These are phyloP conservation scores for Agriopis aurantiaria DNA, from an alignment of 2,888 invertebrate genomes.

Conservation along the genomic window DNA sequence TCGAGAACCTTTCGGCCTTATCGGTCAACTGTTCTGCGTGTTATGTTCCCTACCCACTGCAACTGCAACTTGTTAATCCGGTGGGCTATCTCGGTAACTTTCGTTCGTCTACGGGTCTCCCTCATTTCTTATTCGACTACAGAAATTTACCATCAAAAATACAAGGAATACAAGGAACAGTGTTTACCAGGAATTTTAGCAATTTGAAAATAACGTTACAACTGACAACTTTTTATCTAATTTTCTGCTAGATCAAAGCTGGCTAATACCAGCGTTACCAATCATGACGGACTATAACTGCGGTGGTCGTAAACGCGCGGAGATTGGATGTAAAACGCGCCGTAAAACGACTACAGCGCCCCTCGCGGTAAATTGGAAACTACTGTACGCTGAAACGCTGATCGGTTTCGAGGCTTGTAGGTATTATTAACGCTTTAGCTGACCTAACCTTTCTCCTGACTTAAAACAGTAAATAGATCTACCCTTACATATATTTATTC, in stretches of 20 bases:
- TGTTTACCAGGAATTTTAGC: too few relatives aligned
- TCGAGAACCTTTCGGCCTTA: too few relatives aligned
- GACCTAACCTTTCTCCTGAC: background rate
- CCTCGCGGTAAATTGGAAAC: constrained; percentile 25
- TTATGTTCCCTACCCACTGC: too few relatives aligned
- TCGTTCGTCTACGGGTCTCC: too few relatives aligned
- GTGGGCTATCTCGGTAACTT: too few relatives aligned
- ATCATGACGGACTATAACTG: constrained; percentile 31
- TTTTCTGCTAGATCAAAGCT: background rate
- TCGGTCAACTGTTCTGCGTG: too few relatives aligned
- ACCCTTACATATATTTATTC: background rate
- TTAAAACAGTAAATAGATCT: too few relatives aligned
- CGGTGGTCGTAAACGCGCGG: constrained; percentile 33
- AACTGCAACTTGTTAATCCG: too few relatives aligned
- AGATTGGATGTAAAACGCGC: constrained; percentile 43
- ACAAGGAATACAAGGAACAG: too few relatives aligned
- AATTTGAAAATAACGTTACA: too few relatives aligned
- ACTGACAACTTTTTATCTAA: background rate
- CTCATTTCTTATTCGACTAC: too few relatives aligned
- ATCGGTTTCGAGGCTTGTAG: background rate
- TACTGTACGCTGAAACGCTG: constrained; percentile 8
- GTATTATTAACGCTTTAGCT: background rate
- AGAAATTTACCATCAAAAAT: too few relatives aligned
- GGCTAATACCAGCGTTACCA: constrained; percentile 22
- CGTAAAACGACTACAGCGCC: constrained; percentile 32